Evolutionary conservation across 2,113 vertebrate species (phyloP).

Genomic region (Prietella phreatophila): DNA sequence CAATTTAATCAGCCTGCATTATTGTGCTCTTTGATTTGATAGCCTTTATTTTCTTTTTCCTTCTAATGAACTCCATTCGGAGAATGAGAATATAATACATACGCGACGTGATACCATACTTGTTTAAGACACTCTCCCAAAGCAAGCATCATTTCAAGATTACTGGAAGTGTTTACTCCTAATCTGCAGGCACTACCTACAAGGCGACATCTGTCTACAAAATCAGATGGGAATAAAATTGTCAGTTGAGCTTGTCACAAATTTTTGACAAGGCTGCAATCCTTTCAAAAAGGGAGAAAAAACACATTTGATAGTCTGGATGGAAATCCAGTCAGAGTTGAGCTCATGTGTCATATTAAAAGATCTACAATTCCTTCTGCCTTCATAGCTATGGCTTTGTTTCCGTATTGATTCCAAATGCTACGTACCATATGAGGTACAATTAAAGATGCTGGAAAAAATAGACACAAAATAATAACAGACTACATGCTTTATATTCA

Average conservation of each 20-base stretch:
- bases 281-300: not conserved
- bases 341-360: not conserved
- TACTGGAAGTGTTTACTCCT: not conserved
- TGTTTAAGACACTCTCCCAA: not conserved
- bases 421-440: not conserved
- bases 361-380: not conserved
- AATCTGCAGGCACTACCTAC: not conserved
- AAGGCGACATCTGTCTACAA: not conserved
- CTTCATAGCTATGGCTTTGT: not conserved
- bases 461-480: not conserved
- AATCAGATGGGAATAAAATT: conserved; percentile 1
- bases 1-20: not conserved
- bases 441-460: not conserved
- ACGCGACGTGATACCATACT: not conserved
- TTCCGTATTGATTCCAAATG: not conserved
- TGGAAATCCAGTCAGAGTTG: not conserved
- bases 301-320: not conserved
- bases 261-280: not conserved
- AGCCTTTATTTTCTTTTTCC: not conserved
- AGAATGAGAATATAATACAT: not conserved
- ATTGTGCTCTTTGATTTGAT: not conserved
- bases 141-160: not conserved
- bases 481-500: not conserved
- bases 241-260: not conserved
- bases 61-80: not conserved